Conservation (phyloP, 1,140 invertebrate genomes). For the Ylistrum balloti region DNA sequence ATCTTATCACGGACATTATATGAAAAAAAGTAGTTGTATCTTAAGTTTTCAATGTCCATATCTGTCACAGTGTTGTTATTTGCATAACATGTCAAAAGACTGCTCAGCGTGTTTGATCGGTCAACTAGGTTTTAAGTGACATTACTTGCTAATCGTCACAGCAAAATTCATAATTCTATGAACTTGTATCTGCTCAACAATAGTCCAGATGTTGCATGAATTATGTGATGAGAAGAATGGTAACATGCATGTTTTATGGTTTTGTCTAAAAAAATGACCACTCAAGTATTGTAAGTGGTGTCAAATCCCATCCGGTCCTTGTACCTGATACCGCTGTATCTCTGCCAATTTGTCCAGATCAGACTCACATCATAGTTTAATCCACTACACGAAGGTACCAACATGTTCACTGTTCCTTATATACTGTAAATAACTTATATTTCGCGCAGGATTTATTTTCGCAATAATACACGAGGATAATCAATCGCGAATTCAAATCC, state of each 20-base stretch:
- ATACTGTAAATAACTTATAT: no score
- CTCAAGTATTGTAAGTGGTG: background rate
- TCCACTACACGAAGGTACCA: no score
- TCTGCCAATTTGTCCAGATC: no score
- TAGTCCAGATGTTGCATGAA: constrained; percentile 20
- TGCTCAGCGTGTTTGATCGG: background rate
- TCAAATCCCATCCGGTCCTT: background rate
- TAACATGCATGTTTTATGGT: background rate
- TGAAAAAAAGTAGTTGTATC: constrained; percentile 10
- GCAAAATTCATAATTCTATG: constrained; percentile 36
- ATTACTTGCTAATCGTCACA: background rate
- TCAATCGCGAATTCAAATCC: no score
- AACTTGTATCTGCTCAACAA: background rate
- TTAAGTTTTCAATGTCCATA: background rate
- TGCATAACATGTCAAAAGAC: constrained; percentile 30
- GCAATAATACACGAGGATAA: no score
- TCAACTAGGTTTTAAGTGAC: constrained; percentile 38
- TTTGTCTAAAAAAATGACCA: background rate
- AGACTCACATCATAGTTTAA: no score
- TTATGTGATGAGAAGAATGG: background rate
- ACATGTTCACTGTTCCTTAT: no score
- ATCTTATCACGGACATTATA: constrained; percentile 6
- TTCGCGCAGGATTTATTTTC: no score
- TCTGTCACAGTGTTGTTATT: constrained; percentile 17
- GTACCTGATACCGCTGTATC: no score